These are phyloP conservation scores for Pseudomyrmex pallidus DNA, from an alignment of 1,140 invertebrate species.

Conservation along the genomic window DNA sequence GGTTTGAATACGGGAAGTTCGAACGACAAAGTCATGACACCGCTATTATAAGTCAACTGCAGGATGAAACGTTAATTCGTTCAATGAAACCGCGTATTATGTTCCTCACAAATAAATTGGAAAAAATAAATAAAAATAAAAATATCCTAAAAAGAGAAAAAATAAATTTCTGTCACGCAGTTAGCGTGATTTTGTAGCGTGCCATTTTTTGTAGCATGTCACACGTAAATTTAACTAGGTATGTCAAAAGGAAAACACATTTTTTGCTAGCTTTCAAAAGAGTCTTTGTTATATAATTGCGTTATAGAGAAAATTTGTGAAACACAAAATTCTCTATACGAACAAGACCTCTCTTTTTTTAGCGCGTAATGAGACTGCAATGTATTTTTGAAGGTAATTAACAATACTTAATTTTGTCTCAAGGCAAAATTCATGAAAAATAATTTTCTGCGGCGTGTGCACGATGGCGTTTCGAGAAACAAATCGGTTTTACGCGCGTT, in stretches of 20 bases:
- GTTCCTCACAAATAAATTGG: not conserved
- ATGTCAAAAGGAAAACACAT: not conserved
- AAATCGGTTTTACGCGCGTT: too few species aligned
- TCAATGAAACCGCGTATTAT: conserved; percentile 37
- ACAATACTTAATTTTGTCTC: not conserved
- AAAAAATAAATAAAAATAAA: conserved; percentile 15
- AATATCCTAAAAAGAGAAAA: too few species aligned
- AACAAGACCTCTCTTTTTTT: too few species aligned
- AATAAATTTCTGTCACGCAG: not conserved
- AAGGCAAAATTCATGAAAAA: too few species aligned
- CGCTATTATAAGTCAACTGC: conserved; percentile 50
- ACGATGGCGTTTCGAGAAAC: too few species aligned
- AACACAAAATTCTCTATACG: not conserved
- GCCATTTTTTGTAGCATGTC: not conserved
- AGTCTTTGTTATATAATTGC: not conserved
- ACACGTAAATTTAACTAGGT: not conserved
- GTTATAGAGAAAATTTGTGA: not conserved
- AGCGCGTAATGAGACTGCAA: too few species aligned
- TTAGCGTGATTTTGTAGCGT: not conserved
- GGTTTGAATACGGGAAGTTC: conserved; percentile 35
- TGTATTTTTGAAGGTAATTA: conserved; percentile 3
- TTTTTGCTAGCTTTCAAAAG: not conserved
- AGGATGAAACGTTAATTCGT: conserved; percentile 32
- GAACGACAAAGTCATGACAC: conserved; percentile 34
- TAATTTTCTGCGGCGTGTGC: too few species aligned